Evolutionary conservation across 2,113 vertebrate genomes (phyloP), one percentile per base, ranked within the genome.

Genomic region (Pionites leucogaster): DNA sequence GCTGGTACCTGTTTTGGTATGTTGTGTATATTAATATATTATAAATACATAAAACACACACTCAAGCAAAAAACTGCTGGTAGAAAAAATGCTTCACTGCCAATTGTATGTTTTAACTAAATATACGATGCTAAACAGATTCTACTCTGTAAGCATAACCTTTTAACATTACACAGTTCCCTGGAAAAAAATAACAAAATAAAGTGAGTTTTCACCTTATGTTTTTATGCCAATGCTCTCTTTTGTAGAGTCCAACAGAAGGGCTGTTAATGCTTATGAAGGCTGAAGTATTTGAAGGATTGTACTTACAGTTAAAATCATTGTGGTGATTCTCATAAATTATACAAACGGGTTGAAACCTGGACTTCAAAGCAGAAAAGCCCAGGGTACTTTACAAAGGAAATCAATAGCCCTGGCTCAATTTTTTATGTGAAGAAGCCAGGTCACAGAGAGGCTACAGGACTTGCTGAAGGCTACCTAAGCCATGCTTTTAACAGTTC

Each of bases 121-220:
- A 78, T 25, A 47, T 59, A 70, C 4, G 0, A 67, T 12, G 25
- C 25, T 44, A 62, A 86, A 46, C 0, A 0, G 23, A 84, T 64
- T 67, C 69, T 50, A 55, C 5, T 20, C 47, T 0, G 1, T 44
- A 75, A 68, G 13, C 7, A 64, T 22, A 49, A 47, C 29, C 4
- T 86, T 69, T 67, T n/a, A 92, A 18, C 29, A 78, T 42, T 60
- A 12, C 35, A 64, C 3, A 60, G 29, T 15, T 85, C 35, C 14
- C 14, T 19, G 23, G 20, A 71, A 80, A 80, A 74, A 83, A 93
- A 44, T 1, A 75, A 53, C 11, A 70, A 39, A 20, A 23, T 20
- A 68, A 50, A 28, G 33, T 14, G 41, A 75, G 11, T 24, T 85
- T 82, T 71, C 22, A 64, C 17, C 8, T 29, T 3, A 35, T 24